phyloP scores from a whole-genome alignment of 2,888 invertebrate species.

The Oscheius sp. region DNA sequence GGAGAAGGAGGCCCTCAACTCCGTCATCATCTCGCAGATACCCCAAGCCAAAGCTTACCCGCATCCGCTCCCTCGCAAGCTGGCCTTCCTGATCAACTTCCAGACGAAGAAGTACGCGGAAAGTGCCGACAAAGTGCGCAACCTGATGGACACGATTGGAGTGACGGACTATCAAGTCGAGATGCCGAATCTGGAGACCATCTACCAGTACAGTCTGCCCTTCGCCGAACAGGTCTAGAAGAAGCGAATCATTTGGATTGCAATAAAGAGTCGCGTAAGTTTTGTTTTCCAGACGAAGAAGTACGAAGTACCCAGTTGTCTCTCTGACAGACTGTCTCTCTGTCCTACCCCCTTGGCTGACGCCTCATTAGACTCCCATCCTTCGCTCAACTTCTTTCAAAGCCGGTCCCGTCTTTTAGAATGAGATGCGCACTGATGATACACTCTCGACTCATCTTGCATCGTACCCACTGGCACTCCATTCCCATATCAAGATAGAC shows the following conservation, averaged over 20 bases:
- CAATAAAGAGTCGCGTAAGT: no score
- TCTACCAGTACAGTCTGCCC: conserved; percentile 4
- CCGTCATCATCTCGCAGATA: conserved; percentile 4
- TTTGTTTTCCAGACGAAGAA: no score
- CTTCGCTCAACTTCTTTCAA: no score
- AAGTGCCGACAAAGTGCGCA: conserved; percentile 6
- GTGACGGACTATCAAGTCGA: conserved; percentile 13
- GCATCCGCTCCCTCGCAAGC: conserved; percentile 11
- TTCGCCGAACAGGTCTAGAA: no score
- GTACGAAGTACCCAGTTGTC: no score
- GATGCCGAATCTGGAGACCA: conserved; percentile 10
- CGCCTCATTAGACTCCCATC: no score
- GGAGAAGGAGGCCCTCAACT: conserved; percentile 1
- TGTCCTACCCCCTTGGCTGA: no score
- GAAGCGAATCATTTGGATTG: no score
- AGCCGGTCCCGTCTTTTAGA: neutral
- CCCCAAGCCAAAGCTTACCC: neutral
- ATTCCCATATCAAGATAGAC: conserved; percentile 20
- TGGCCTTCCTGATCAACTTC: conserved; percentile 17
- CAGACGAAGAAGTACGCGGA: neutral
- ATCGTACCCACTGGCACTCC: conserved; percentile 24
- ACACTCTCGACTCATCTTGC: neutral
- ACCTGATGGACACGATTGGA: conserved; percentile 26
- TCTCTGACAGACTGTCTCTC: no score
- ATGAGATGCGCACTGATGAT: conserved; percentile 11